phyloP scores from a whole-genome alignment of 1,140 invertebrate genomes.

The Stegodyphus dumicola region DNA sequence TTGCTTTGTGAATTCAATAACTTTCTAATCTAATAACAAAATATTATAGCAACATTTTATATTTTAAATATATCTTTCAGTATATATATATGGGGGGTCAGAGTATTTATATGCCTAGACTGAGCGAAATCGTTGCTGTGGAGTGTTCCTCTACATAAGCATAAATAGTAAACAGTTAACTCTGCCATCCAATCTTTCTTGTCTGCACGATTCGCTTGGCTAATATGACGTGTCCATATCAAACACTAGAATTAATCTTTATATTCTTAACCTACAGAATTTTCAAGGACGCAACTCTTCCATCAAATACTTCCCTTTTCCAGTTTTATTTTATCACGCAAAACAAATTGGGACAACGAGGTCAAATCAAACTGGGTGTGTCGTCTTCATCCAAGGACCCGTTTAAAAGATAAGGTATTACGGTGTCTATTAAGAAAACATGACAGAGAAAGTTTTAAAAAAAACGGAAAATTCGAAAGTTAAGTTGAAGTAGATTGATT shows the following conservation, averaged over 20 bases:
- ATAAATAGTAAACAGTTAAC: too few relatives aligned
- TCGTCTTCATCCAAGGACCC: slow-evolving; percentile 49
- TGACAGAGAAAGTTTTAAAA: not conserved
- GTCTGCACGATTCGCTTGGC: not conserved
- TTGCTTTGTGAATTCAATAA: too few relatives aligned
- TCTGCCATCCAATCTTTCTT: not conserved
- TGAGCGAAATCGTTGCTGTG: too few relatives aligned
- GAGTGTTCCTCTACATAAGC: too few relatives aligned
- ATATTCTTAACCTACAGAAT: slow-evolving; percentile 47
- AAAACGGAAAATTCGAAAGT: too few relatives aligned
- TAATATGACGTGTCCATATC: slow-evolving; percentile 20
- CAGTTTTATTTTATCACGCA: slow-evolving; percentile 42
- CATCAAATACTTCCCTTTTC: slow-evolving; percentile 35
- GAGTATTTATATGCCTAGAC: too few relatives aligned
- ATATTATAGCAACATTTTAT: too few relatives aligned
- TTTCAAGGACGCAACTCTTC: slow-evolving; percentile 51
- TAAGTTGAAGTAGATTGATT: too few relatives aligned
- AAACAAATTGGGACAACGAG: slow-evolving; percentile 60
- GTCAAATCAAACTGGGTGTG: slow-evolving; percentile 47
- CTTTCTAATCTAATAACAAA: too few relatives aligned
- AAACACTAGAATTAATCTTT: slow-evolving; percentile 9
- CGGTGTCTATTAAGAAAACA: not conserved
- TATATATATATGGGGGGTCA: too few relatives aligned
- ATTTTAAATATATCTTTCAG: too few relatives aligned
- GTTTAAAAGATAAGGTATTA: not conserved